Percentiles rank a stretch among this genome's conserved stretches.
These are phyloP conservation scores for Monopis laevigella DNA, from an alignment of 2,888 invertebrate genomes.

Conservation along the genomic window DNA sequence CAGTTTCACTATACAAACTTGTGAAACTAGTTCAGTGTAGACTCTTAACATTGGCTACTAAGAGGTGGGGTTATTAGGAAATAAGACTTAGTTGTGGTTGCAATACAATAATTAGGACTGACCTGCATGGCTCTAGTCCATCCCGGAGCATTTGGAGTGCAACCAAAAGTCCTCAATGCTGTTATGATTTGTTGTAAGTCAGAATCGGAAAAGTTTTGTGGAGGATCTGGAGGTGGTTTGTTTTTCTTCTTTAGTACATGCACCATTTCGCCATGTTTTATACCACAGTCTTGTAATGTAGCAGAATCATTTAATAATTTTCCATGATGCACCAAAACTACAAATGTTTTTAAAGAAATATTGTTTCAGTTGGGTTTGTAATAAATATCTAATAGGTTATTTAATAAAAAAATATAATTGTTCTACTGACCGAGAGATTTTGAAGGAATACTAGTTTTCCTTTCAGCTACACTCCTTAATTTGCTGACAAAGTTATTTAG, in stretches of 20 bases:
- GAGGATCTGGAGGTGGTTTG: conserved; percentile 34
- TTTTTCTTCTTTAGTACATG: conserved; percentile 60
- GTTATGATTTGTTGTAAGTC: conserved; percentile 70
- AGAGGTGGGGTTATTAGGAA: no score
- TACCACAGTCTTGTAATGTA: conserved; percentile 71
- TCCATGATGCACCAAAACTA: conserved; percentile 79
- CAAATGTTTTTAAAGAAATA: conserved; percentile 18
- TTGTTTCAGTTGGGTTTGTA: background rate
- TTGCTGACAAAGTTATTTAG: conserved; percentile 69
- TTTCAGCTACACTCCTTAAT: conserved; percentile 67
- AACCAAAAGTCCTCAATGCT: conserved; percentile 69
- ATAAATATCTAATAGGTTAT: background rate
- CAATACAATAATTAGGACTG: conserved; percentile 25
- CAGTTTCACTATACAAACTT: no score
- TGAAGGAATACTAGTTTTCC: conserved; percentile 62
- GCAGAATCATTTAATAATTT: conserved; percentile 70
- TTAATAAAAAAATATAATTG: no score
- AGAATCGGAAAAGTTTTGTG: conserved; percentile 62
- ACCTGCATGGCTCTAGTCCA: conserved; percentile 75
- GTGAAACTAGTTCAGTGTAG: no score
- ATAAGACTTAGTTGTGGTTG: no score
- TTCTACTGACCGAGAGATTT: conserved; percentile 59
- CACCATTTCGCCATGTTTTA: conserved; percentile 65
- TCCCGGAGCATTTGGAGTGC: conserved; percentile 65
- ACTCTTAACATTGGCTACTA: no score